Conservation (phyloP, 2,797 vertebrate species). For the Capromys pilorides region DNA sequence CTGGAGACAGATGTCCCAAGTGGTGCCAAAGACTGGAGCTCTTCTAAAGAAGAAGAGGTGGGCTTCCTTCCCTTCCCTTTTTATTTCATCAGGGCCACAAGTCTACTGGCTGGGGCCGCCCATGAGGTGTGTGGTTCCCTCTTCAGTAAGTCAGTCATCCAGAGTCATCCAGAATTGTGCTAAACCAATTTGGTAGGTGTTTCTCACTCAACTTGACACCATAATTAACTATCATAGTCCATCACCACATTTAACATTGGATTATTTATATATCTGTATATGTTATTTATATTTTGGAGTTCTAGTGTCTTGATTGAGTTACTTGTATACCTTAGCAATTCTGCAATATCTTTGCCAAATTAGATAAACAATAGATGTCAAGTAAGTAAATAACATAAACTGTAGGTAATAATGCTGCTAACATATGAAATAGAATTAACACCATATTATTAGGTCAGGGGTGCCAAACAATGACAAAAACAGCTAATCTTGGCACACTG, state of each 20-base stretch:
- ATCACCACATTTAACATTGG: background rate
- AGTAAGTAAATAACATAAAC: background rate
- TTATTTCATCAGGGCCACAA: background rate
- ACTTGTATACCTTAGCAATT: background rate
- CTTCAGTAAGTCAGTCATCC: background rate
- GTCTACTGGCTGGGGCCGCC: background rate
- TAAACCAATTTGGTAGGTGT: background rate
- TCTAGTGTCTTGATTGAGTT: background rate
- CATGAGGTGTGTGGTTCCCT: background rate
- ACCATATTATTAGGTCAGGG: background rate
- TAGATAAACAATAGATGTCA: background rate
- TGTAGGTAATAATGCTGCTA: background rate
- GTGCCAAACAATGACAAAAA: rapidly evolving
- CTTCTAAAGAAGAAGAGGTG: background rate
- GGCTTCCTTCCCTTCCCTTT: background rate
- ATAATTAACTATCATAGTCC: background rate
- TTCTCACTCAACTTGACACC: background rate
- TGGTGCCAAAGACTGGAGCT: background rate
- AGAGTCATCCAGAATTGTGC: background rate
- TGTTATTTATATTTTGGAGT: background rate
- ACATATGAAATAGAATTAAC: background rate
- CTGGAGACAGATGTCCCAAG: background rate
- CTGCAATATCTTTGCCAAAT: background rate
- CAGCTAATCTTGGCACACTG: background rate
- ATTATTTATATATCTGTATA: background rate